phyloP scores from a whole-genome alignment of 2,888 invertebrate species.

The Diaperis boleti region DNA sequence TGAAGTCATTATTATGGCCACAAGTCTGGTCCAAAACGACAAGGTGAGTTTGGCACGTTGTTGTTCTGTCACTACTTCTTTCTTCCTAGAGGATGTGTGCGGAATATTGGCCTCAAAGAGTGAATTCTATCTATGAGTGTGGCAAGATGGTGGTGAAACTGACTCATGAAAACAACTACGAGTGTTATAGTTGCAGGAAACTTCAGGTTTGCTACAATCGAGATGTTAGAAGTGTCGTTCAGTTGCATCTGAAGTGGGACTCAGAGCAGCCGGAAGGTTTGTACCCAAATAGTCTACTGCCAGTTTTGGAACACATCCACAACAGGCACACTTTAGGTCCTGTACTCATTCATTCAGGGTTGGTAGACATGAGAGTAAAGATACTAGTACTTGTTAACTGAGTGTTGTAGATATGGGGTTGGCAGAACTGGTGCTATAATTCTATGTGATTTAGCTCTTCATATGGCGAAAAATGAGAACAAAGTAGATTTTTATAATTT shows the following conservation, averaged over 20 bases:
- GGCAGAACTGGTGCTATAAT: background rate
- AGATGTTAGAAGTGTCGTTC: background rate
- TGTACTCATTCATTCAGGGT: background rate
- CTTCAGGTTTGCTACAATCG: background rate
- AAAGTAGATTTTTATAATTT: conserved; percentile 1
- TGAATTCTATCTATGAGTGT: background rate
- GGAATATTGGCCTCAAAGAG: background rate
- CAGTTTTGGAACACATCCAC: background rate
- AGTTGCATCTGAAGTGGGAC: background rate
- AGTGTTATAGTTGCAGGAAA: background rate
- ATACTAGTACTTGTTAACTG: background rate
- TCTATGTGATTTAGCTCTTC: background rate
- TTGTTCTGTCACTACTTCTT: background rate
- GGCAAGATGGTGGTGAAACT: background rate
- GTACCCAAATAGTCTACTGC: background rate
- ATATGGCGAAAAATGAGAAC: background rate
- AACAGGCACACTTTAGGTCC: background rate
- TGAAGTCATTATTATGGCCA: background rate
- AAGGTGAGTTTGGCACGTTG: background rate
- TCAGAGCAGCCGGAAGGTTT: background rate
- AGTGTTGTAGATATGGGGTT: background rate
- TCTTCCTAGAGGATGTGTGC: too few relatives aligned
- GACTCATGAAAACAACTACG: background rate
- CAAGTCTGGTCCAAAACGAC: background rate
- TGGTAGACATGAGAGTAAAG: background rate